Conservation (phyloP, 2,888 invertebrate species). For the Plebejus argus region DNA sequence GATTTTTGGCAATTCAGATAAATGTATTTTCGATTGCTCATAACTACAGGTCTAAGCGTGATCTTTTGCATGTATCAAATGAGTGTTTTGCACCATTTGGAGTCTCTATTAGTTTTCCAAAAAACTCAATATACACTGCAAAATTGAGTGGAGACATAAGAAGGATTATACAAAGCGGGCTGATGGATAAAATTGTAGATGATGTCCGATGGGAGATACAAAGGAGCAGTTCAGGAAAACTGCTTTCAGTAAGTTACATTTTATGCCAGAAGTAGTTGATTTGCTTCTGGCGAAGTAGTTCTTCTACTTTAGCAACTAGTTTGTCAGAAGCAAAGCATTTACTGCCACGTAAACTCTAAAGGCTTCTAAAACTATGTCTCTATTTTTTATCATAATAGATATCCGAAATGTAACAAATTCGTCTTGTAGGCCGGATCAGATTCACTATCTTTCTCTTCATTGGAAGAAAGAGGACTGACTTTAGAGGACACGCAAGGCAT, state of each 20-base stretch:
- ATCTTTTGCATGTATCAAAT: slow-evolving; percentile 85
- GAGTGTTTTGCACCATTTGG: slow-evolving; percentile 89
- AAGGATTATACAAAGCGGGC: slow-evolving; percentile 84
- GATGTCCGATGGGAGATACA: slow-evolving; percentile 89
- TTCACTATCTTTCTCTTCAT: slow-evolving; percentile 63
- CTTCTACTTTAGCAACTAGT: no score
- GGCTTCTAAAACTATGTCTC: no score
- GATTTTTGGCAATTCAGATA: slow-evolving; percentile 39
- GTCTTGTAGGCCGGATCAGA: slow-evolving; percentile 66
- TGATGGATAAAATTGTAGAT: slow-evolving; percentile 83
- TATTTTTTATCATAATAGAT: no score
- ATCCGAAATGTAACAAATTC: not conserved
- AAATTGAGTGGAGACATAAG: slow-evolving; percentile 83
- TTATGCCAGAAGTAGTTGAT: not conserved
- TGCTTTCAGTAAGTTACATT: slow-evolving; percentile 79
- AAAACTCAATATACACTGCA: slow-evolving; percentile 83
- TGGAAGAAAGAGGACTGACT: slow-evolving; percentile 87
- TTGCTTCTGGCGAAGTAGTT: no score
- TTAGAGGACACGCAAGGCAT: slow-evolving; percentile 91
- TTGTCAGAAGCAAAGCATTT: no score
- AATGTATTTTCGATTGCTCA: slow-evolving; percentile 32
- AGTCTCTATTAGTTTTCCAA: slow-evolving; percentile 83
- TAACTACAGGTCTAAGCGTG: slow-evolving; percentile 76
- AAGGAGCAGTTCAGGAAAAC: slow-evolving; percentile 81
- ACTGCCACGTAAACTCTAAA: no score